Conservation (phyloP, 2,888 invertebrate species). For the Limnephilus lunatus region DNA sequence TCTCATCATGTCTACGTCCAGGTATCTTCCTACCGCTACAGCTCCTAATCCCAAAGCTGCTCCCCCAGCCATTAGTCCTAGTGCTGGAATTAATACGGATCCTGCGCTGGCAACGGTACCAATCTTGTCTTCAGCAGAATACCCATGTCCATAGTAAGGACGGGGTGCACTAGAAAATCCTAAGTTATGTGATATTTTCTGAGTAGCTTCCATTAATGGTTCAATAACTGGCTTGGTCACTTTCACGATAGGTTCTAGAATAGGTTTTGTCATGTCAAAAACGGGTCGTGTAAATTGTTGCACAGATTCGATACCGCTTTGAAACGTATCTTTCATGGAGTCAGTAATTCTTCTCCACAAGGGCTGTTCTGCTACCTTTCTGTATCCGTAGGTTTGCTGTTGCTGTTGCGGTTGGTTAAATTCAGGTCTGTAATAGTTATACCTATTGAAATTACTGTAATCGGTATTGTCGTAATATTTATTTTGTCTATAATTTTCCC, state of each 20-base stretch:
- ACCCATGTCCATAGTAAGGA: slow-evolving; percentile 71
- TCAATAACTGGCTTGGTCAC: slow-evolving; percentile 83
- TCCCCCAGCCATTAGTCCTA: slow-evolving; percentile 89
- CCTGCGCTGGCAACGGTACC: slow-evolving; percentile 79
- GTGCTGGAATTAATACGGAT: slow-evolving; percentile 84
- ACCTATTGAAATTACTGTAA: slow-evolving; percentile 73
- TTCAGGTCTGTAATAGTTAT: slow-evolving; percentile 78
- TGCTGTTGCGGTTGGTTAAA: slow-evolving; percentile 79
- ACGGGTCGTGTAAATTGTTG: slow-evolving; percentile 81
- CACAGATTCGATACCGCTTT: slow-evolving; percentile 83
- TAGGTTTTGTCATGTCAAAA: slow-evolving; percentile 71
- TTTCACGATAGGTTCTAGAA: slow-evolving; percentile 75
- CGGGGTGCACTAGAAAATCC: slow-evolving; percentile 78
- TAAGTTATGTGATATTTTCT: slow-evolving; percentile 87
- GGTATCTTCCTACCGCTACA: slow-evolving; percentile 85
- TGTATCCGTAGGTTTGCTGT: slow-evolving; percentile 78
- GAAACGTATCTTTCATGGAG: slow-evolving; percentile 84
- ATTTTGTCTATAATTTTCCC: slow-evolving; percentile 67
- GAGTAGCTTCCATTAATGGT: slow-evolving; percentile 87
- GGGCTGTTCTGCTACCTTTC: slow-evolving; percentile 78
- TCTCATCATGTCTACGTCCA: slow-evolving; percentile 81
- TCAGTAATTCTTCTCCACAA: slow-evolving; percentile 86
- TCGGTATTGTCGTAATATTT: slow-evolving; percentile 73
- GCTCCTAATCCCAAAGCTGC: slow-evolving; percentile 89
- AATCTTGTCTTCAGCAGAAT: slow-evolving; percentile 80